A percentile compares a stretch with the other conserved stretches of the same genome.
Conservation (phyloP, 1,140 invertebrate genomes). For the Psilanteris sp. region DNA sequence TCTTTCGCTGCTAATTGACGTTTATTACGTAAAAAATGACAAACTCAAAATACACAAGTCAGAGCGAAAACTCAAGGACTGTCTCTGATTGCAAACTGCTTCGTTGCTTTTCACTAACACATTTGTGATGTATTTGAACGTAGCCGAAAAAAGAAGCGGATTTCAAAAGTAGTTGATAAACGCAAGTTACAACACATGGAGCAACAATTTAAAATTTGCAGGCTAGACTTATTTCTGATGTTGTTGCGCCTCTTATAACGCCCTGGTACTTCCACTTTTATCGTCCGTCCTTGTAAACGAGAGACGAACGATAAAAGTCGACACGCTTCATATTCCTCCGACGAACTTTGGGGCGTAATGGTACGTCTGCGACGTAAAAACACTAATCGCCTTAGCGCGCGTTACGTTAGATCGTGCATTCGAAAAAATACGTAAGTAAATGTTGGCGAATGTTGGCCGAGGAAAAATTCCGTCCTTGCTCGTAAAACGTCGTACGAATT, state of each 20-base stretch:
- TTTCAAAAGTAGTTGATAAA: constrained; percentile 30
- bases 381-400: constrained; percentile 55
- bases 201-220: constrained; percentile 58
- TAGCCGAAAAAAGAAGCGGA: constrained; percentile 50
- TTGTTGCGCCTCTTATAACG: constrained; percentile 49
- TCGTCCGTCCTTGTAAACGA: constrained; percentile 52
- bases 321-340: constrained; percentile 59
- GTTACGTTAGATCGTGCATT: constrained; percentile 45
- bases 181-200: constrained; percentile 21
- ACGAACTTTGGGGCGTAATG: constrained; percentile 50
- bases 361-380: constrained; percentile 55
- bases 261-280: constrained; percentile 50
- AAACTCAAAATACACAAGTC: too few relatives aligned
- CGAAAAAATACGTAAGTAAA: constrained; percentile 55
- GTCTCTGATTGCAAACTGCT: too few relatives aligned
- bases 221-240: constrained; percentile 52
- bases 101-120: too few relatives aligned
- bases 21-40: too few relatives aligned
- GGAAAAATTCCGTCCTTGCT: constrained; percentile 40
- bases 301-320: constrained; percentile 56
- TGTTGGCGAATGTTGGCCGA: constrained; percentile 35
- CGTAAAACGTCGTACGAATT: constrained; percentile 44
- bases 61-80: too few relatives aligned
- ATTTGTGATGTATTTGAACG: too few relatives aligned
- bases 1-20: too few relatives aligned